These are phyloP conservation scores for Ascaphus truei DNA, from an alignment of 2,113 vertebrate genomes.

Conservation along the genomic window DNA sequence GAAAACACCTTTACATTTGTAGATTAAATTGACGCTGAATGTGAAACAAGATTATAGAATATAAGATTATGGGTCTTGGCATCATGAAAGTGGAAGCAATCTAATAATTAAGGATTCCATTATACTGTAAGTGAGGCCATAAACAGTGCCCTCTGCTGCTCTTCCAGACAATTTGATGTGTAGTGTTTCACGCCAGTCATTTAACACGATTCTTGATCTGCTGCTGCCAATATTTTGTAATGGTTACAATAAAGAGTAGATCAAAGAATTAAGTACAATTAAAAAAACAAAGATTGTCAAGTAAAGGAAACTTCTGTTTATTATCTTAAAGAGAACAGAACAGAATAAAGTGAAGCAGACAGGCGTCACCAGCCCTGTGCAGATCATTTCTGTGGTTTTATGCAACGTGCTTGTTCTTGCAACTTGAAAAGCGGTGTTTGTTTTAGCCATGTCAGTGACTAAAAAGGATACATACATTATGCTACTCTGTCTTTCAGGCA, in stretches of 20 bases:
- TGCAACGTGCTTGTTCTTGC: constrained; percentile 28
- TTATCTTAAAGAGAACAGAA: constrained; percentile 35
- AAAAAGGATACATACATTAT: constrained; percentile 33
- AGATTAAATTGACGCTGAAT: too few relatives aligned
- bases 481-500: constrained; percentile 44
- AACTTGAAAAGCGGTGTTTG: not conserved
- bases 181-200: not conserved
- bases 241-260: constrained; percentile 13
- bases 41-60: too few relatives aligned
- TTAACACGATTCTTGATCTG: not conserved
- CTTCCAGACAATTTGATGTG: not conserved
- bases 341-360: constrained; percentile 24
- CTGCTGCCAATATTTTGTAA: not conserved
- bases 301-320: constrained; percentile 37
- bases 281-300: not conserved
- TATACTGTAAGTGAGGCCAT: too few relatives aligned
- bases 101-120: too few relatives aligned
- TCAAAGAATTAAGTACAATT: constrained; percentile 18
- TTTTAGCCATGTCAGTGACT: constrained; percentile 25
- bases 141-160: constrained; percentile 18
- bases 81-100: too few relatives aligned
- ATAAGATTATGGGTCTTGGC: too few relatives aligned
- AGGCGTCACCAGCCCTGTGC: constrained; percentile 6
- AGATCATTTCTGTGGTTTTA: constrained; percentile 21
- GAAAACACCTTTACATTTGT: too few relatives aligned